Evolutionary conservation across 2,113 vertebrate genomes (phyloP).

Genomic region (Seriola dumerili): DNA sequence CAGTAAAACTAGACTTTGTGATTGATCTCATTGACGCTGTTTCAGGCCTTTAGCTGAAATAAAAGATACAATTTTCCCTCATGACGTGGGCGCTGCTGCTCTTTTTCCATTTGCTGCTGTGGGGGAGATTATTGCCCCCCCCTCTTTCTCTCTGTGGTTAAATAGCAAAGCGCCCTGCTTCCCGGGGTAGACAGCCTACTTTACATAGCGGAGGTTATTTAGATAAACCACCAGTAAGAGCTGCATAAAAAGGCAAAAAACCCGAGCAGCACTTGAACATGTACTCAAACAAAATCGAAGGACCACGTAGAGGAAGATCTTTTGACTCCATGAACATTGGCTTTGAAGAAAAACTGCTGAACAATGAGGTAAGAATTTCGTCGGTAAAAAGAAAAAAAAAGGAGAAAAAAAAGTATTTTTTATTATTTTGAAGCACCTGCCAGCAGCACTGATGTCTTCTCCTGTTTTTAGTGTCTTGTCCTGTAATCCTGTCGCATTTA

Average conservation of each 20-base stretch:
- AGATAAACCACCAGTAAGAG: slow-evolving; percentile 7
- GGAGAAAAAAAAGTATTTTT: neutral
- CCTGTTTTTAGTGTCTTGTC: neutral
- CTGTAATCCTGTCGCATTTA: neutral
- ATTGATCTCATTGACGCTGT: slow-evolving; percentile 42
- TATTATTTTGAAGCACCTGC: neutral
- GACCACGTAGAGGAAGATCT: slow-evolving; percentile 86
- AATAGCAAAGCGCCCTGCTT: slow-evolving; percentile 75
- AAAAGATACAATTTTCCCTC: slow-evolving; percentile 38
- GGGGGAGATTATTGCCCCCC: slow-evolving; percentile 75
- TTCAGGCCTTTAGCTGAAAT: slow-evolving; percentile 37
- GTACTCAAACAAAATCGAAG: slow-evolving; percentile 85
- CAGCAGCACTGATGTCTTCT: neutral
- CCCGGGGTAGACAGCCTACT: slow-evolving; percentile 45
- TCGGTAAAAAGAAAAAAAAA: neutral
- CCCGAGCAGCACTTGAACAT: slow-evolving; percentile 68
- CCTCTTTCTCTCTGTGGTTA: slow-evolving; percentile 70
- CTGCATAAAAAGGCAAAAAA: slow-evolving; percentile 7
- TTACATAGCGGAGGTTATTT: slow-evolving; percentile 32
- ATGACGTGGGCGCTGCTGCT: slow-evolving; percentile 77
- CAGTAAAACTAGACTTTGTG: slow-evolving; percentile 24
- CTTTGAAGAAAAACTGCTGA: slow-evolving; percentile 86
- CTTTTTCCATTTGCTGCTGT: slow-evolving; percentile 83
- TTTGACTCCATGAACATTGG: slow-evolving; percentile 88
- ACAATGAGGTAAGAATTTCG: slow-evolving; percentile 85